Evolutionary conservation across 2,888 invertebrate genomes (phyloP).

Genomic region (Empis stercorea): DNA sequence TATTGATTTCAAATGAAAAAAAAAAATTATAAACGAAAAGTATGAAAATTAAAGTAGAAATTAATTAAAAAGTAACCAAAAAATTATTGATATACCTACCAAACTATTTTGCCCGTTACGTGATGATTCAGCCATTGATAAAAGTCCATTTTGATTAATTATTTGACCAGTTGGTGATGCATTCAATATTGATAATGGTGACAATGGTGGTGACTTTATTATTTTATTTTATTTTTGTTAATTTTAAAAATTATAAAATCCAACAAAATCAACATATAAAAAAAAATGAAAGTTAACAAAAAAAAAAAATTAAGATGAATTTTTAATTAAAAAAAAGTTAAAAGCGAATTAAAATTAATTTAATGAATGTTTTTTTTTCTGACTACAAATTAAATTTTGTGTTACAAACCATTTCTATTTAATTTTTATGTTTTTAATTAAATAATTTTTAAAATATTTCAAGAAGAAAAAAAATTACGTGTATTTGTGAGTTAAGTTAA

Average conservation of each 20-base stretch:
- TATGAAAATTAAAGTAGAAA: neutral
- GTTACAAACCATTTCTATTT: too few relatives aligned
- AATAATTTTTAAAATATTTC: too few relatives aligned
- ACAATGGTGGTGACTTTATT: conserved; percentile 18
- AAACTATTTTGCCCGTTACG: conserved; percentile 20
- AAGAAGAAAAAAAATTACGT: too few relatives aligned
- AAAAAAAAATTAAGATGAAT: neutral
- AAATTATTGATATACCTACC: conserved; percentile 16
- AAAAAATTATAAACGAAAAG: too few relatives aligned
- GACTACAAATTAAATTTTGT: too few relatives aligned
- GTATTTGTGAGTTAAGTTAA: too few relatives aligned
- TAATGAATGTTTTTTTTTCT: too few relatives aligned
- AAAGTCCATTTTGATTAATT: conserved; percentile 18
- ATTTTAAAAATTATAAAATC: neutral
- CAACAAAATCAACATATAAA: neutral
- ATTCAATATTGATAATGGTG: conserved; percentile 21
- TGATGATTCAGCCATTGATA: conserved; percentile 19
- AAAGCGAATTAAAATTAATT: too few relatives aligned
- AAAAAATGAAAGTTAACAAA: neutral
- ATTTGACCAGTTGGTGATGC: conserved; percentile 21
- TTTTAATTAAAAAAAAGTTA: too few relatives aligned
- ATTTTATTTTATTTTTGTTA: conserved; percentile 1
- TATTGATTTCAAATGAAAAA: too few relatives aligned
- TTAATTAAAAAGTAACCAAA: conserved; percentile 2
- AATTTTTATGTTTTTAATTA: too few relatives aligned